Base-by-base conservation (phyloP, 2,888 invertebrate genomes). In the Mellilla xanthometata region DNA sequence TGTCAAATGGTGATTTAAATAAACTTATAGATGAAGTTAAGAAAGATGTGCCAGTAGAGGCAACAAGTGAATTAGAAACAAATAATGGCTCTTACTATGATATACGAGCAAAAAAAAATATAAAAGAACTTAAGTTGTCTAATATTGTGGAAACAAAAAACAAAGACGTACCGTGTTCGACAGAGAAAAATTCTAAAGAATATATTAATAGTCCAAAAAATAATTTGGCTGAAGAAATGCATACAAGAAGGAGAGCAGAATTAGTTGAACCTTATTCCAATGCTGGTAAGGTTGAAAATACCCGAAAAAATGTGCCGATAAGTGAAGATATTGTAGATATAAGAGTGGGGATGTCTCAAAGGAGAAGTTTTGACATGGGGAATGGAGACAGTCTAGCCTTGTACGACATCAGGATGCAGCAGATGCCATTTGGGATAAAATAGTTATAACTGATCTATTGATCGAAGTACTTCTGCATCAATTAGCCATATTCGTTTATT, bases 261-360 rank as follows among this genome's bases (percentile, higher is more conserved):
- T n/a, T 13, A 2, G 3, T 1, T 7, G 10, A 26, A 27, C 13
- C 2, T 1, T 26, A 13, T 27, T 0, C 3, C 10, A 2, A n/a
- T 28, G 3, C 5, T 19, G n/a, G 15, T n/a, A 32, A 9, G 2
- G 19, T 22, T 3, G 7, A 11, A n/a, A 28, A 22, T 39, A 2
- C 34, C 9, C 24, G 2, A 12, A 29, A n/a, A n/a, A 24, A 10
- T 9, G 31, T 40, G 9, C 46, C 46, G 1, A 46, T 46, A 27
- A 46, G 40, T 7, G 46, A 46, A 36, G 46, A 46, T 7, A 19
- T 46, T 12, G n/a, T 23, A 4, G 40, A 46, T 23, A 8, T 32
- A 1, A 11, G 12, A 27, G 7, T 13, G 13, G 11, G 35, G 19
- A 13, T 26, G 13, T 12, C 27, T 7, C 7, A 26, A 0, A 27